phyloP scores from a whole-genome alignment of 2,888 invertebrate genomes.

The Drosophila putrida region DNA sequence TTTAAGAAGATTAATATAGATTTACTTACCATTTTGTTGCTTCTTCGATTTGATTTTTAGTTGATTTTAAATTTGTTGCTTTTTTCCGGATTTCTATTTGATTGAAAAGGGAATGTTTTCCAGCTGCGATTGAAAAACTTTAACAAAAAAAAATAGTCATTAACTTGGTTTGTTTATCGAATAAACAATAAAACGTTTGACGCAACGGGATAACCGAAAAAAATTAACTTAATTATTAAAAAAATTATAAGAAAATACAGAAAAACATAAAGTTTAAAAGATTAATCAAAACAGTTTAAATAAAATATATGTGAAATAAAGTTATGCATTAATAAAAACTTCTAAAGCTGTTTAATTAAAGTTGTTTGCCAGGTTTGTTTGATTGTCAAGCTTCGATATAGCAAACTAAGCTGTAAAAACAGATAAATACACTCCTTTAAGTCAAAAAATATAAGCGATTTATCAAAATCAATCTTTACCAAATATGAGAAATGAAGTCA shows the following conservation, averaged over 20 bases:
- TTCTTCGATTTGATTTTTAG: slow-evolving; percentile 18
- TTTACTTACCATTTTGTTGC: slow-evolving; percentile 49
- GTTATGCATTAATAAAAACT: neutral
- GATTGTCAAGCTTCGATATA: neutral
- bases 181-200: slow-evolving; percentile 2
- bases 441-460: too few species aligned
- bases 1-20: slow-evolving; percentile 19
- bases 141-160: slow-evolving; percentile 17
- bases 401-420: neutral
- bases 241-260: neutral
- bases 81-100: neutral
- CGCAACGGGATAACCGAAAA: slow-evolving; percentile 3
- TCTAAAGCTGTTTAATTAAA: neutral
- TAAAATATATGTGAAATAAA: neutral
- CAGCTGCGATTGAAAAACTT: slow-evolving; percentile 30
- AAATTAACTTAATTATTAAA: neutral
- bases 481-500: too few species aligned
- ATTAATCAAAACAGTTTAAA: neutral
- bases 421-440: too few species aligned
- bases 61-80: slow-evolving; percentile 8
- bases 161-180: slow-evolving; percentile 1
- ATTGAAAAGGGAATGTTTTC: neutral
- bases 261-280: neutral
- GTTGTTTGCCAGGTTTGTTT: neutral
- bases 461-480: too few species aligned